A percentile compares a stretch with the other conserved stretches of the same genome.
Conservation (phyloP, 2,888 invertebrate species). For the Creontiades dilutus region DNA sequence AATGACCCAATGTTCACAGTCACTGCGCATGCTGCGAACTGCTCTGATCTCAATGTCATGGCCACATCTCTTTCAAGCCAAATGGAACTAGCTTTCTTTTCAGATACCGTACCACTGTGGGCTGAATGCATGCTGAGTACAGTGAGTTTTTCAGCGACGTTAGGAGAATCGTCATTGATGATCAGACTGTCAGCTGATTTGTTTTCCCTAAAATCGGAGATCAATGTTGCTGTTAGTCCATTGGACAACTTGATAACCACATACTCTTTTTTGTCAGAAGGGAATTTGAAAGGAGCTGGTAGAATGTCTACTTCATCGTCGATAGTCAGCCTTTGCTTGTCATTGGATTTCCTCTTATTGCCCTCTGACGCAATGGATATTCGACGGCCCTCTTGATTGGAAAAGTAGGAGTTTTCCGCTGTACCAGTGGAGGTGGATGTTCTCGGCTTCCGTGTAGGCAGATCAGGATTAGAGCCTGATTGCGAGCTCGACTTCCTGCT, state of each 20-base stretch:
- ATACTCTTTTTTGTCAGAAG: conserved; percentile 88
- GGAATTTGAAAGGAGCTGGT: conserved; percentile 85
- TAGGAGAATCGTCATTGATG: background rate
- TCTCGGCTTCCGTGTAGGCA: too few relatives aligned
- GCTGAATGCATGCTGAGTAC: background rate
- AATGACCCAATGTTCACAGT: conserved; percentile 88
- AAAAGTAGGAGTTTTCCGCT: too few relatives aligned
- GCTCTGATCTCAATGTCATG: conserved; percentile 74
- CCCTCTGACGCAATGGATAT: too few relatives aligned
- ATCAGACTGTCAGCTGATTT: conserved; percentile 59
- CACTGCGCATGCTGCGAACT: conserved; percentile 85
- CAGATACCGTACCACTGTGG: background rate
- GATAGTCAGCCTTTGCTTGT: too few relatives aligned
- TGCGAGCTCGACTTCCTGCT: background rate
- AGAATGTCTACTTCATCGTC: conserved; percentile 73
- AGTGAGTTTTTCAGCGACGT: background rate
- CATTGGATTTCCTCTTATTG: too few relatives aligned
- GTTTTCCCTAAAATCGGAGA: conserved; percentile 75
- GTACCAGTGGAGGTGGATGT: too few relatives aligned
- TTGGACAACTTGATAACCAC: conserved; percentile 75
- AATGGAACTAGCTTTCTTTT: background rate
- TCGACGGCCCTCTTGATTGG: too few relatives aligned
- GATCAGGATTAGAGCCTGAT: background rate
- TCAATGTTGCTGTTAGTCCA: conserved; percentile 76
- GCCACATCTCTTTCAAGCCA: conserved; percentile 10